phyloP scores from a whole-genome alignment of 2,888 invertebrate species.

The Drosophila robusta region DNA sequence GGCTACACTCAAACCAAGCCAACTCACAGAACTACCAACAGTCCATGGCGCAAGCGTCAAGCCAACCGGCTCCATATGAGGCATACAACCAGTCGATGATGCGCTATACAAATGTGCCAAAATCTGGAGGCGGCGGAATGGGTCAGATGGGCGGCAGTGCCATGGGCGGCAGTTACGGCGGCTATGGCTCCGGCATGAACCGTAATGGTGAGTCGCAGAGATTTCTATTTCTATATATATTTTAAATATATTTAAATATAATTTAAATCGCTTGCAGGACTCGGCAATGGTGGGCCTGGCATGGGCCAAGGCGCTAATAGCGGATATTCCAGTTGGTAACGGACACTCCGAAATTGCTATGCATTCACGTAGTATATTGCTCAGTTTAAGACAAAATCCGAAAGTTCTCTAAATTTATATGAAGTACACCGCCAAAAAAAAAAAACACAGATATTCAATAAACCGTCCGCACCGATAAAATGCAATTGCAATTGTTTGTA shows the following conservation, averaged over 20 bases:
- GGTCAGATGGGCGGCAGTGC: conserved; percentile 30
- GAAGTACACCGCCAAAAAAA: background rate
- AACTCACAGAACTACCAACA: conserved; percentile 17
- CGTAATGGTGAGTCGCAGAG: conserved; percentile 58
- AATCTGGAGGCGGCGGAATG: conserved; percentile 22
- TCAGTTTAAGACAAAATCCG: background rate
- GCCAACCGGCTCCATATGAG: conserved; percentile 30
- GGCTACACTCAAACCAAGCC: conserved; percentile 65
- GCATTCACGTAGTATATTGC: conserved; percentile 15
- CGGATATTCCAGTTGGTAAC: conserved; percentile 48
- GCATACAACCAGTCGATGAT: conserved; percentile 61
- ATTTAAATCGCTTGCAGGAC: conserved; percentile 8
- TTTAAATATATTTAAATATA: too few species aligned
- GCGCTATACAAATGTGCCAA: conserved; percentile 35
- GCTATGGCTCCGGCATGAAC: conserved; percentile 32
- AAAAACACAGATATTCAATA: conserved; percentile 10
- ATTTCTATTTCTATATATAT: too few species aligned
- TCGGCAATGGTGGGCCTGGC: conserved; percentile 24
- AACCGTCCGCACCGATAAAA: background rate
- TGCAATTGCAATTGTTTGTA: background rate
- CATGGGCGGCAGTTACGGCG: conserved; percentile 41
- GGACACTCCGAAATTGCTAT: background rate
- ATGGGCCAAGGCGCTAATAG: conserved; percentile 37
- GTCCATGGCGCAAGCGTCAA: conserved; percentile 12
- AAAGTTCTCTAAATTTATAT: conserved; percentile 5